Percentiles rank a stretch among this genome's conserved stretches.
Conservation (phyloP, 2,888 invertebrate species). For the Tetranychus truncatus region DNA sequence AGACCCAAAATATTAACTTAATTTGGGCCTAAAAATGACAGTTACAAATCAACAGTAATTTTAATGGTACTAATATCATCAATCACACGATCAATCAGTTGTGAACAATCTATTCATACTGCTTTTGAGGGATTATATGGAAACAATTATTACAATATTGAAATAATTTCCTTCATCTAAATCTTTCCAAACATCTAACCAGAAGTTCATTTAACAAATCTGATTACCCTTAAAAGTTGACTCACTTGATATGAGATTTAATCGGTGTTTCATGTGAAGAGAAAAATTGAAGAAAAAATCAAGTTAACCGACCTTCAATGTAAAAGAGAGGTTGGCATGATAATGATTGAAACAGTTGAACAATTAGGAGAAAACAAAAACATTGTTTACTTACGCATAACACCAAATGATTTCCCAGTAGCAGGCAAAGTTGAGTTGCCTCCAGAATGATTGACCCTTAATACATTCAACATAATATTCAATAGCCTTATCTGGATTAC, state of each 20-base stretch:
- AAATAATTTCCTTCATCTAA: background rate
- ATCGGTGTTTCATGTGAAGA: background rate
- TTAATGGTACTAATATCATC: background rate
- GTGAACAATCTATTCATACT: background rate
- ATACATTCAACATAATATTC: slow-evolving; percentile 8
- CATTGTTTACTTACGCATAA: slow-evolving; percentile 44
- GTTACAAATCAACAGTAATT: background rate
- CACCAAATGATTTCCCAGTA: slow-evolving; percentile 89
- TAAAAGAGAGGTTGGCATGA: background rate
- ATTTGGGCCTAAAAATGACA: background rate
- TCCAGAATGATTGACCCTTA: slow-evolving; percentile 57
- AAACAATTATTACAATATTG: background rate
- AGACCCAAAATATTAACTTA: background rate
- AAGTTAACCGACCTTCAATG: background rate
- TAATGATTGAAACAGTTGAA: background rate
- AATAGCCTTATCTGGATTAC: slow-evolving; percentile 13
- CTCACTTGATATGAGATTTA: background rate
- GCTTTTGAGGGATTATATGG: background rate
- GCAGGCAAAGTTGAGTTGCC: slow-evolving; percentile 75
- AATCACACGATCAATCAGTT: background rate
- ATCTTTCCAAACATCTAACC: background rate
- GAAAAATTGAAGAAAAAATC: background rate
- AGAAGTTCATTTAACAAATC: background rate
- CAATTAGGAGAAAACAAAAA: background rate
- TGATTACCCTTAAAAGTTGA: background rate